Evolutionary conservation across 2,888 invertebrate species (phyloP).

Genomic region (Melinaea menophilus): DNA sequence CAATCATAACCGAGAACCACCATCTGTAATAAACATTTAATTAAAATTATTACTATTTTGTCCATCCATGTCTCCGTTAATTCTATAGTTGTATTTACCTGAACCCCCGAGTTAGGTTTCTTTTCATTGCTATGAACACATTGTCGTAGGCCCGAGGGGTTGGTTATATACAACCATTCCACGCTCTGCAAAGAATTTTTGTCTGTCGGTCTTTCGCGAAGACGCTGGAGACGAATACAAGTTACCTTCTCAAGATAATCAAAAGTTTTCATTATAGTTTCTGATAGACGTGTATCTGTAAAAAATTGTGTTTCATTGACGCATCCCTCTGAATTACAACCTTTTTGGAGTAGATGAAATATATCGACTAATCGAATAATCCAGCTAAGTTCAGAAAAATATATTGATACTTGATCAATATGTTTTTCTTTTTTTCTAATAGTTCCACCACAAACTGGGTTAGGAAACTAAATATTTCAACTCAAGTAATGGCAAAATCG

Average conservation of each 20-base stretch:
- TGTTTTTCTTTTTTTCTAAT: too few species aligned
- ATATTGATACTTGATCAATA: too few species aligned
- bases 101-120: conserved; percentile 55
- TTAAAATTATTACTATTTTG: background rate
- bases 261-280: conserved; percentile 55
- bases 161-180: conserved; percentile 65
- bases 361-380: too few species aligned
- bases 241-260: conserved; percentile 64
- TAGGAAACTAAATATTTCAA: too few species aligned
- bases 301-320: background rate
- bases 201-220: conserved; percentile 59
- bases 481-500: too few species aligned
- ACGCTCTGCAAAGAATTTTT: conserved; percentile 49
- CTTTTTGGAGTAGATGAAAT: too few species aligned
- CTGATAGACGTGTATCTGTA: conserved; percentile 51
- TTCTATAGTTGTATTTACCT: conserved; percentile 41
- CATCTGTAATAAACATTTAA: conserved; percentile 44
- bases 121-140: conserved; percentile 68
- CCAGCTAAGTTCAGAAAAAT: too few species aligned
- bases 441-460: too few species aligned
- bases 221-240: conserved; percentile 61
- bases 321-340: background rate
- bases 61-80: background rate
- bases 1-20: conserved; percentile 68
- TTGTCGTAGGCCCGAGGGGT: conserved; percentile 61